A percentile compares a stretch with the other conserved stretches of the same genome.
phyloP scores from a whole-genome alignment of 2,797 vertebrate species.

The Eremophila alpestris region DNA sequence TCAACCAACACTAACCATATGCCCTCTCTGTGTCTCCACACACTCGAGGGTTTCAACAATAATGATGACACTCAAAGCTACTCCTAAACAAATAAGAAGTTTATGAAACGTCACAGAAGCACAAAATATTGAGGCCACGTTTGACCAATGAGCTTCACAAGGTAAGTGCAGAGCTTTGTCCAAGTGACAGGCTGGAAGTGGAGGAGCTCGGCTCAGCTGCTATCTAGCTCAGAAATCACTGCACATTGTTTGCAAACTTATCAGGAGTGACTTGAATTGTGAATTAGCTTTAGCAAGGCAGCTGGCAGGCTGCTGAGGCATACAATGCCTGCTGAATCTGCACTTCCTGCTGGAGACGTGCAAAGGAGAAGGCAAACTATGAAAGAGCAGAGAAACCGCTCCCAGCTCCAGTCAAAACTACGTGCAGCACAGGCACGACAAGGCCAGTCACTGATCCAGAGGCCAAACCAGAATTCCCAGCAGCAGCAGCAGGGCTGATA shows the following conservation, averaged over 20 bases:
- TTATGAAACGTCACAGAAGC: neutral
- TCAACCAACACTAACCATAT: neutral
- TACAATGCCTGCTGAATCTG: conserved; percentile 62
- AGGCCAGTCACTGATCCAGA: neutral
- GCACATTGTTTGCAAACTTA: conserved; percentile 60
- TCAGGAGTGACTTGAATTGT: conserved; percentile 49
- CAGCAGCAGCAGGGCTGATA: neutral
- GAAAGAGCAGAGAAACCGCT: conserved; percentile 28
- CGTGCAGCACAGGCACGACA: neutral
- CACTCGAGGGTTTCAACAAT: neutral
- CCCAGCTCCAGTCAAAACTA: conserved; percentile 2
- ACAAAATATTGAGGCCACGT: neutral
- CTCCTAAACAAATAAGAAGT: neutral
- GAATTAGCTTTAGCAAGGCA: conserved; percentile 51
- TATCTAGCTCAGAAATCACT: conserved; percentile 42
- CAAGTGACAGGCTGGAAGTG: neutral
- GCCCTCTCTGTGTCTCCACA: conserved; percentile 2
- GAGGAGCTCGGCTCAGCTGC: neutral
- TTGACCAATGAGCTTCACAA: neutral
- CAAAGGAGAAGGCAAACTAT: conserved; percentile 52
- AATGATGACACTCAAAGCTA: neutral
- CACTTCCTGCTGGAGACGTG: conserved; percentile 67
- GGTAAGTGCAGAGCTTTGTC: neutral
- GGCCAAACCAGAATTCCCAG: neutral
- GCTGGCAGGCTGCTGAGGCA: conserved; percentile 52